Percentiles rank a stretch among this genome's conserved stretches.
phyloP scores from a whole-genome alignment of 2,797 vertebrate genomes.

The Capromys pilorides region DNA sequence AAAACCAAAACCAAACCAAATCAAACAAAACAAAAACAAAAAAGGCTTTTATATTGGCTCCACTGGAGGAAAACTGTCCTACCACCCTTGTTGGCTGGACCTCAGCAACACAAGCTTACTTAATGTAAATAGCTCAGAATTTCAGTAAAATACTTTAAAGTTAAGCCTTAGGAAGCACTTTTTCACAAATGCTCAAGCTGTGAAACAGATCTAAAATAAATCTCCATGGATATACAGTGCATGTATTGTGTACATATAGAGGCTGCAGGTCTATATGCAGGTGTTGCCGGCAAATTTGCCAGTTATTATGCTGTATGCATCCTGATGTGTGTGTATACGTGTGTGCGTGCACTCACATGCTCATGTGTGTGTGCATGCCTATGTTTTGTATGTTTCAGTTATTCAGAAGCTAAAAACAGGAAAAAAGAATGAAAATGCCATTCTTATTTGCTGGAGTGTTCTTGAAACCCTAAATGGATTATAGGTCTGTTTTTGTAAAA shows the following conservation, averaged over 20 bases:
- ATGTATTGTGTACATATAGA: neutral
- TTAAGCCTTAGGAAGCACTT: slow-evolving; percentile 19
- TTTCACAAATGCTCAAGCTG: slow-evolving; percentile 4
- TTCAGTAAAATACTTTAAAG: neutral
- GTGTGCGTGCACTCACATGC: neutral
- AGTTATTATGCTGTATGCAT: neutral
- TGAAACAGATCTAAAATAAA: neutral
- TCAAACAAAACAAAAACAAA: too few species aligned
- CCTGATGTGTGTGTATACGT: neutral
- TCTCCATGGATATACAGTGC: too few species aligned
- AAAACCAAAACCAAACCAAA: too few species aligned
- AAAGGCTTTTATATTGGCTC: neutral
- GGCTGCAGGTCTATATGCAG: neutral
- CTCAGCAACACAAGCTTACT: neutral
- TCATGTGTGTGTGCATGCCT: too few species aligned
- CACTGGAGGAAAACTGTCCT: neutral
- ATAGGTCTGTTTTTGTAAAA: slow-evolving; percentile 43
- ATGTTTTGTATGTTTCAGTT: neutral
- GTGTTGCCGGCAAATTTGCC: neutral
- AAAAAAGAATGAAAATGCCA: neutral
- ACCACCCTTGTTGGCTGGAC: neutral
- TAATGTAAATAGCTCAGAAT: neutral
- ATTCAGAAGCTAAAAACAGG: slow-evolving; percentile 31
- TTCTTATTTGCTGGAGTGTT: slow-evolving; percentile 51
- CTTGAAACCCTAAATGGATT: slow-evolving; percentile 17